Base-by-base conservation (phyloP, 2,888 invertebrate species). In the Cerceris rybyensis region DNA sequence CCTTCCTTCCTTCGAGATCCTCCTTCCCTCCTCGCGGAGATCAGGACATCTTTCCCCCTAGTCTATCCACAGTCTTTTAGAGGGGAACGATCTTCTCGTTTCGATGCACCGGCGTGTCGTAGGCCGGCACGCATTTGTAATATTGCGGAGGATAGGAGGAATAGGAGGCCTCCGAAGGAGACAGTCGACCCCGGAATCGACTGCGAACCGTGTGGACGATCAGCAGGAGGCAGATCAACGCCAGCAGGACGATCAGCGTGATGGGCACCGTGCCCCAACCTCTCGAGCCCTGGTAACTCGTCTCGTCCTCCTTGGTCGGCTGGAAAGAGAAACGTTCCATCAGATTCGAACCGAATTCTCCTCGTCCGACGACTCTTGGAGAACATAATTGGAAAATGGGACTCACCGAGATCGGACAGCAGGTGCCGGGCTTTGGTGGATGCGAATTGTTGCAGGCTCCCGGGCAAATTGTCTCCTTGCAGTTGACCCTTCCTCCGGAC, bases 51-150 rank as follows among this genome's bases (percentile, higher is more conserved):
- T 17, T 55, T 7, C 7, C 17, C n/a, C 52, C 7, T n/a, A n/a
- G 14, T 14, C 7, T 46, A 7, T 61, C 46, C 39, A 67, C 67
- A 77, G 79, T 80, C 75, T 81, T 73, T 88, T 90, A 90, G 76
- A 91, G 85, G 42, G 88, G 89, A 66, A 89, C 88, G 52, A 91
- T 85, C 74, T 91, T 91, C 82, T 90, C 91, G 79, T 85, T 88
- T 74, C 87, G 88, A 78, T 88, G 90, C 58, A 86, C 84, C 69
- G 90, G 88, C 6, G 90, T 87, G 68, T 91, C 91, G 80, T 91
- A 91, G 50, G 86, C 89, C 28, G 91, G 91, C 54, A 92, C 90
- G 79, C 90, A 91, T 75, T 91, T 91, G 87, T 92, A 92, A 82
- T 92, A 92, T 80, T 92, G 91, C 67, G 90, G 88, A 16, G 90